phyloP scores from a whole-genome alignment of 1,140 invertebrate species.

The Homarus americanus region DNA sequence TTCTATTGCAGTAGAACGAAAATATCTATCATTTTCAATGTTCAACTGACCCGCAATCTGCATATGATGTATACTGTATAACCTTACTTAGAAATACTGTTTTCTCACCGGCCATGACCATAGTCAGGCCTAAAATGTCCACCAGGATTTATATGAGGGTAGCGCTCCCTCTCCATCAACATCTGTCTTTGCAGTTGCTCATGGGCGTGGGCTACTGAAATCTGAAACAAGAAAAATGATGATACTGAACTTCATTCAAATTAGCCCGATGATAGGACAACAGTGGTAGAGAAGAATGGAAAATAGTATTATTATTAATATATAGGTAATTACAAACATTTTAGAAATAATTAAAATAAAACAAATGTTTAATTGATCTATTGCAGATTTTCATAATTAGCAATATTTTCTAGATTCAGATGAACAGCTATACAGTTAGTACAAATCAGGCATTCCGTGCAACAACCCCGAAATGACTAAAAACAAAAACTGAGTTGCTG shows the following conservation, averaged over 20 bases:
- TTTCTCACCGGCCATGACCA: constrained; percentile 52
- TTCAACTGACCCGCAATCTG: background rate
- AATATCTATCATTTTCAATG: background rate
- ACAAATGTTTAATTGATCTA: too few relatives aligned
- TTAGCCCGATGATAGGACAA: background rate
- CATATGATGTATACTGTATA: background rate
- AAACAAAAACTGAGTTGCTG: too few relatives aligned
- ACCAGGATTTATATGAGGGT: constrained; percentile 56
- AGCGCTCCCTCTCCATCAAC: constrained; percentile 62
- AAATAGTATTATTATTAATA: too few relatives aligned
- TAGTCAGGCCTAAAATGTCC: constrained; percentile 61
- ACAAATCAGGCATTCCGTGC: too few relatives aligned
- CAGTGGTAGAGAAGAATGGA: background rate
- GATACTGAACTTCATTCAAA: background rate
- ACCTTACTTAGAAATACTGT: background rate
- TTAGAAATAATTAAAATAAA: too few relatives aligned
- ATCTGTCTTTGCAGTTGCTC: constrained; percentile 62
- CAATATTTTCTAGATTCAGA: too few relatives aligned
- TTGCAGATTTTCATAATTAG: too few relatives aligned
- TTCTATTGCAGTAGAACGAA: background rate
- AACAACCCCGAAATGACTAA: too few relatives aligned
- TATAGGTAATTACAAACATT: too few relatives aligned
- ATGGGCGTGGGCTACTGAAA: constrained; percentile 51
- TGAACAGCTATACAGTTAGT: too few relatives aligned
- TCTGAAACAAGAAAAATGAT: background rate